Conservation (phyloP, 1,140 invertebrate species). For the Atta cephalotes region DNA sequence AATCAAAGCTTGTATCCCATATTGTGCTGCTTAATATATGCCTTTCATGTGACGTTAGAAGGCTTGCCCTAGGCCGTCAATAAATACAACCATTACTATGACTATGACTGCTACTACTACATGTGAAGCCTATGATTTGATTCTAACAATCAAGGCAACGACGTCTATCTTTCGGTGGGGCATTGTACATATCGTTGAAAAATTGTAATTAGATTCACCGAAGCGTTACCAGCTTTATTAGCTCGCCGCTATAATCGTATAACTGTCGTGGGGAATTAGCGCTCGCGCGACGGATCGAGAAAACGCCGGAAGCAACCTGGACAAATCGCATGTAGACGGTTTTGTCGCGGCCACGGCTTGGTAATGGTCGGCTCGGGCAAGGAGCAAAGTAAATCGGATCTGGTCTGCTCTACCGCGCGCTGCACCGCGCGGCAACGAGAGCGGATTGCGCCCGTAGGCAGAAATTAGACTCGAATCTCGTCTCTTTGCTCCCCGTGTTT, state of each 20-base stretch:
- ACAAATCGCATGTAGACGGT: conserved; percentile 59
- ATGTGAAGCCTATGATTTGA: conserved; percentile 4
- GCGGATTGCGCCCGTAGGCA: conserved; percentile 78
- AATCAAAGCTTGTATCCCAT: conserved; percentile 37
- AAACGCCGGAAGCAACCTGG: conserved; percentile 59
- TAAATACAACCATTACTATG: conserved; percentile 40
- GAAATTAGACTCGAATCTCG: conserved; percentile 80
- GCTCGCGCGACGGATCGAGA: conserved; percentile 37
- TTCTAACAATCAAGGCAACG: conserved; percentile 22
- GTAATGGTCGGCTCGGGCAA: conserved; percentile 55
- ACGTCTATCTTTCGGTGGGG: conserved; percentile 19
- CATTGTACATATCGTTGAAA: conserved; percentile 30
- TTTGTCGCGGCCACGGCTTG: conserved; percentile 49
- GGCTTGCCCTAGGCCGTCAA: conserved; percentile 41
- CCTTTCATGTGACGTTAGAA: conserved; percentile 45
- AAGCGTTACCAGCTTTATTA: conserved; percentile 42
- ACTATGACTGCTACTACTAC: conserved; percentile 1
- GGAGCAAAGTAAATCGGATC: conserved; percentile 71
- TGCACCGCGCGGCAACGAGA: conserved; percentile 64
- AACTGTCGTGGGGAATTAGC: conserved; percentile 50
- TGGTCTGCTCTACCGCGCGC: conserved; percentile 46
- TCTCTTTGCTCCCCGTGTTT: conserved; percentile 77
- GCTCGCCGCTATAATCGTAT: conserved; percentile 54
- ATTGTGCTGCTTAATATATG: conserved; percentile 44
- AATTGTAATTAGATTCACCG: conserved; percentile 54